Conservation (phyloP, 2,797 vertebrate genomes). For the Rallus crepitans region DNA sequence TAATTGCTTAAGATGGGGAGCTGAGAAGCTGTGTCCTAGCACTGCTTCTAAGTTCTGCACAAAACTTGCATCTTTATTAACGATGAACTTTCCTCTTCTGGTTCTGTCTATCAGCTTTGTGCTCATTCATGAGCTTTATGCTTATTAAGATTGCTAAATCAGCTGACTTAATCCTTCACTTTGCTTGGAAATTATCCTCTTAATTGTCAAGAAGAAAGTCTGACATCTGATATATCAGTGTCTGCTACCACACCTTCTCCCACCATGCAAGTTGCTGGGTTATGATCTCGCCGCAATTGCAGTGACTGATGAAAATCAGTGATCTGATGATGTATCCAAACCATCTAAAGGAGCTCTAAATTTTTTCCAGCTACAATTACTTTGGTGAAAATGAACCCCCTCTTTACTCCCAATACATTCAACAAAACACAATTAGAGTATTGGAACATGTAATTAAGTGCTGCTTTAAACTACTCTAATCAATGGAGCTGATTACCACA, state of each 20-base stretch:
- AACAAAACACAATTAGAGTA: slow-evolving; percentile 76
- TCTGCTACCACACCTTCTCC: slow-evolving; percentile 49
- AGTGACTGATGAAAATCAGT: slow-evolving; percentile 62
- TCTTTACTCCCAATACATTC: slow-evolving; percentile 72
- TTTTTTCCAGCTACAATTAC: slow-evolving; percentile 74
- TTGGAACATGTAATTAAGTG: slow-evolving; percentile 80
- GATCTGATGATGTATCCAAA: slow-evolving; percentile 68
- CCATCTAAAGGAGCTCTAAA: slow-evolving; percentile 63
- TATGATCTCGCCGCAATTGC: slow-evolving; percentile 63
- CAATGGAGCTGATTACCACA: slow-evolving; percentile 80
- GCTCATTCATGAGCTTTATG: slow-evolving; percentile 36
- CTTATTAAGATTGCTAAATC: slow-evolving; percentile 53
- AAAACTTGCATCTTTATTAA: slow-evolving; percentile 50
- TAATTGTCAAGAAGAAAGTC: slow-evolving; percentile 57
- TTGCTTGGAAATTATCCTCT: slow-evolving; percentile 69
- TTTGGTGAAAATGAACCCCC: slow-evolving; percentile 75
- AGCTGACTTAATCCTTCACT: slow-evolving; percentile 69
- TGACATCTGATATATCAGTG: slow-evolving; percentile 34
- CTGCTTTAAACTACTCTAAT: slow-evolving; percentile 81
- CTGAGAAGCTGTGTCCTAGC: not conserved
- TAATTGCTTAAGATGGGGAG: slow-evolving; percentile 43
- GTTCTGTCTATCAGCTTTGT: slow-evolving; percentile 60
- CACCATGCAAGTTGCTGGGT: slow-evolving; percentile 35
- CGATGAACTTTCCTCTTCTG: slow-evolving; percentile 49
- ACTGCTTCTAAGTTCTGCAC: not conserved